Conservation (phyloP, 2,797 vertebrate genomes). For the Pempheris klunzingeri region DNA sequence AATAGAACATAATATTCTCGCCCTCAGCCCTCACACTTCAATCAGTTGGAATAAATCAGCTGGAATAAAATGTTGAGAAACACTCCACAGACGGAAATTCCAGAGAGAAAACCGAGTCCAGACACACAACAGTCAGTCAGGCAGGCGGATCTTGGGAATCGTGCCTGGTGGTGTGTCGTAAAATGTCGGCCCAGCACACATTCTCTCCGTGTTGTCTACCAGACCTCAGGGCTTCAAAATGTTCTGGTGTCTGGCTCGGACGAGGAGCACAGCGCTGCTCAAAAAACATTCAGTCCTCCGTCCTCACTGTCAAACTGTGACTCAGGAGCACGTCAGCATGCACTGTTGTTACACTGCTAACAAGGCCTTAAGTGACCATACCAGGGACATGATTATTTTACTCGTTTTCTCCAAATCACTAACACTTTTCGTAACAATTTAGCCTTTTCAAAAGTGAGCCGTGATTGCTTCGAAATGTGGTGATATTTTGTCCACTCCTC, state of each 20-base stretch:
- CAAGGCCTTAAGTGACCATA: slow-evolving; percentile 8
- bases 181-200: slow-evolving; percentile 62
- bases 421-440: not conserved
- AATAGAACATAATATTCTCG: slow-evolving; percentile 74
- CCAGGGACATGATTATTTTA: not conserved
- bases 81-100: slow-evolving; percentile 75
- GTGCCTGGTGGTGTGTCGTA: slow-evolving; percentile 66
- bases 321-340: slow-evolving; percentile 40
- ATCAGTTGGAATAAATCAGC: slow-evolving; percentile 71
- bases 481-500: not conserved
- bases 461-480: not conserved
- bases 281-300: slow-evolving; percentile 37
- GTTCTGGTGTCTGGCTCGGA: slow-evolving; percentile 58
- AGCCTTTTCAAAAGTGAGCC: not conserved
- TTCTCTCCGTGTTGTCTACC: slow-evolving; percentile 54
- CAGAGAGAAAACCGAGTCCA: slow-evolving; percentile 73
- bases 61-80: slow-evolving; percentile 71
- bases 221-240: slow-evolving; percentile 56
- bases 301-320: slow-evolving; percentile 43
- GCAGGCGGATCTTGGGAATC: slow-evolving; percentile 64
- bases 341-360: not conserved
- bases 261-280: slow-evolving; percentile 44
- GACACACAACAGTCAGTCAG: slow-evolving; percentile 65
- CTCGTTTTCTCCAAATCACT: not conserved
- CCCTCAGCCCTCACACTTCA: slow-evolving; percentile 73